A percentile compares a stretch with the other conserved stretches of the same genome.
Evolutionary conservation across 2,888 invertebrate species (phyloP).

Genomic region (Dioctria rufipes): DNA sequence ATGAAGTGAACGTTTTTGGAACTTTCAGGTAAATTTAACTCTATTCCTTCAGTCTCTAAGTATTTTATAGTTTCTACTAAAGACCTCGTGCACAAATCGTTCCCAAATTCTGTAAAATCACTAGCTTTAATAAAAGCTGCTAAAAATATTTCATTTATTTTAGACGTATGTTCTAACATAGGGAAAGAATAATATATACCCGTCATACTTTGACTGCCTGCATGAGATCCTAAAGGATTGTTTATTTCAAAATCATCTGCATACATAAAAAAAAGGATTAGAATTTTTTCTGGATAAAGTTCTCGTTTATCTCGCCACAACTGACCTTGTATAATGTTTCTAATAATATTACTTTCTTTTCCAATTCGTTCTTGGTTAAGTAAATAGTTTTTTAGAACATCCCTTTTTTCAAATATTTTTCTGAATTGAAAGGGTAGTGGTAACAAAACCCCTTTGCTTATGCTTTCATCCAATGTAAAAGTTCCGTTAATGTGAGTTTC

Average conservation of each 20-base stretch:
- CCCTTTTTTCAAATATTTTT: neutral
- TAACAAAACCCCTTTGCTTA: neutral
- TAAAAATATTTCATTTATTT: constrained; percentile 18
- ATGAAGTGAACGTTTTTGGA: neutral
- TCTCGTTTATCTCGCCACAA: constrained; percentile 39
- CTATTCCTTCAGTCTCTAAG: neutral
- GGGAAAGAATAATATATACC: constrained; percentile 36
- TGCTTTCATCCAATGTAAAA: neutral
- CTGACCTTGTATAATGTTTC: constrained; percentile 35
- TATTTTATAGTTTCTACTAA: neutral
- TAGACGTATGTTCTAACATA: neutral
- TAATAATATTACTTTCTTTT: neutral
- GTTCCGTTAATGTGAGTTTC: neutral
- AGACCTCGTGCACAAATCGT: neutral
- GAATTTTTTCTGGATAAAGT: too few species aligned
- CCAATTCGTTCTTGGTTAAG: neutral
- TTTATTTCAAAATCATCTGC: constrained; percentile 1
- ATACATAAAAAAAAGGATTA: too few species aligned
- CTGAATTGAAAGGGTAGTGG: neutral
- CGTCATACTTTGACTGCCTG: neutral
- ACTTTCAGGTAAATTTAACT: neutral
- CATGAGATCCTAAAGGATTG: neutral
- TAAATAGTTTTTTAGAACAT: constrained; percentile 1
- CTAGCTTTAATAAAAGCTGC: neutral
- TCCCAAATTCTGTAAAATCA: neutral